A percentile compares a stretch with the other conserved stretches of the same genome.
phyloP scores from a whole-genome alignment of 2,113 vertebrate genomes.

The Ictalurus furcatus region DNA sequence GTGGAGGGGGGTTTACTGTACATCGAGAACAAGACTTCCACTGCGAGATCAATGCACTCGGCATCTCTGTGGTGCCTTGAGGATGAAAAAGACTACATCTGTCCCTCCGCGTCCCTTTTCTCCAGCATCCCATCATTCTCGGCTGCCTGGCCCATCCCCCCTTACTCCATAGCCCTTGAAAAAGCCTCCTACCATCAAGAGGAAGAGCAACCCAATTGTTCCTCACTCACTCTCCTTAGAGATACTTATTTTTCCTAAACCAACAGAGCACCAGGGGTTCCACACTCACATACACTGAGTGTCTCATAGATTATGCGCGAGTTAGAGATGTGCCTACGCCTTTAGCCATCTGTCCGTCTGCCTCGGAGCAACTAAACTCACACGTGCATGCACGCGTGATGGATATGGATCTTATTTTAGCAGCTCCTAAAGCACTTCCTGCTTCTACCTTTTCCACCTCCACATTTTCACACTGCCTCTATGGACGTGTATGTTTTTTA shows the following conservation, averaged over 20 bases:
- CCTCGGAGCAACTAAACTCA: not conserved
- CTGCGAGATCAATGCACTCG: conserved; percentile 14
- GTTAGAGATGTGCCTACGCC: not conserved
- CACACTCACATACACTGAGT: not conserved
- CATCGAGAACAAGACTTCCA: not conserved
- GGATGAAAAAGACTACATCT: not conserved
- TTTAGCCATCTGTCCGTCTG: not conserved
- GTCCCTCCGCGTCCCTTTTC: not conserved
- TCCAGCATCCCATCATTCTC: not conserved
- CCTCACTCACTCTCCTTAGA: not conserved
- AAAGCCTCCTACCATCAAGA: not conserved
- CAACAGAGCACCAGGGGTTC: conserved; percentile 31
- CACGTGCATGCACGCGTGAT: not conserved
- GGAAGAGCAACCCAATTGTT: not conserved
- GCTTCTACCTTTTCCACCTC: not conserved
- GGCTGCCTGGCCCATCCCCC: not conserved
- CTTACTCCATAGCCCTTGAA: no score
- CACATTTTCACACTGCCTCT: not conserved
- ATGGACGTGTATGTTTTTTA: not conserved
- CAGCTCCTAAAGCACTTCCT: not conserved
- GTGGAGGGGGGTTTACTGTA: not conserved
- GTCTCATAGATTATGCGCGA: conserved; percentile 16
- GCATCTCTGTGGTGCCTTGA: not conserved
- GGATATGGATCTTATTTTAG: conserved; percentile 9
- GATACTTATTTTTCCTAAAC: conserved; percentile 29